These are phyloP conservation scores for Drosophila eugracilis DNA, from an alignment of 1,140 invertebrate species.

Conservation along the genomic window DNA sequence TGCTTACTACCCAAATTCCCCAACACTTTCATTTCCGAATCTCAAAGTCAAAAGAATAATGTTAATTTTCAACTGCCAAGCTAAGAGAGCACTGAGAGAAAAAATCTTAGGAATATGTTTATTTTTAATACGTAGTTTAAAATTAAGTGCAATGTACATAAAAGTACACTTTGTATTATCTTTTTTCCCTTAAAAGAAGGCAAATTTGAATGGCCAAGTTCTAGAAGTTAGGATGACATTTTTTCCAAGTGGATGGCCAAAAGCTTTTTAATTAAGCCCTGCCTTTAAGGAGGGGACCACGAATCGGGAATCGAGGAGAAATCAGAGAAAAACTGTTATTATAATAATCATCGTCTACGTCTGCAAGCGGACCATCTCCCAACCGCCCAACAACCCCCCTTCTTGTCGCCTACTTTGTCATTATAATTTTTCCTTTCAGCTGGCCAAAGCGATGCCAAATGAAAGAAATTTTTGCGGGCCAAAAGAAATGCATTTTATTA, in stretches of 20 bases:
- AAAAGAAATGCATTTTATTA: constrained; percentile 78
- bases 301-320: constrained; percentile 62
- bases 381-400: constrained; percentile 18
- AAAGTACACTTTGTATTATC: not conserved
- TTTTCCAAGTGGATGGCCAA: constrained; percentile 37
- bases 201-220: not conserved
- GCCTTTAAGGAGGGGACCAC: constrained; percentile 51
- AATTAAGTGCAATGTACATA: not conserved
- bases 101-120: not conserved
- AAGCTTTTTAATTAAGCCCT: constrained; percentile 78
- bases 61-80: constrained; percentile 1
- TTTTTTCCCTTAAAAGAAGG: not conserved
- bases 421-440: constrained; percentile 69
- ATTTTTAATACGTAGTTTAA: no score
- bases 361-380: constrained; percentile 14
- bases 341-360: constrained; percentile 68
- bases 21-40: constrained; percentile 24
- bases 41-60: constrained; percentile 31
- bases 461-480: constrained; percentile 31
- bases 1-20: constrained; percentile 15
- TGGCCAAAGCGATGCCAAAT: constrained; percentile 50
- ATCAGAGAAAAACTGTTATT: constrained; percentile 69
- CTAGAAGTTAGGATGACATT: constrained; percentile 1
- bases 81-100: not conserved
- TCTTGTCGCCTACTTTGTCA: constrained; percentile 76